Percentiles rank a stretch among this genome's conserved stretches.
Evolutionary conservation across 2,113 vertebrate species (phyloP).

Genomic region (Prinia subflava): DNA sequence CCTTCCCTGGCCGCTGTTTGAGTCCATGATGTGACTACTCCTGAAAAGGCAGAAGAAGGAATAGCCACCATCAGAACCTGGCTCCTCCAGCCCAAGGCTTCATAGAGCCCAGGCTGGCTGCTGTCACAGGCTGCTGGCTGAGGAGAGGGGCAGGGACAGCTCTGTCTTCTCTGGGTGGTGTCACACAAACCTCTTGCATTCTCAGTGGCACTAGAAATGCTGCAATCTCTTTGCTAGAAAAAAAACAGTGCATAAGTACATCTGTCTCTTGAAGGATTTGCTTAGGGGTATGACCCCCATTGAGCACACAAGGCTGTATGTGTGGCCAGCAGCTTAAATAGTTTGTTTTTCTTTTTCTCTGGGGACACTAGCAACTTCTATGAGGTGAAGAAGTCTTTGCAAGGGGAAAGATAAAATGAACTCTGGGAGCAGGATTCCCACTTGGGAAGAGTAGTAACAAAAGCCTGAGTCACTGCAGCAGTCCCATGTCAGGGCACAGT

Average conservation of each 20-base stretch:
- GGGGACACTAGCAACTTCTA: not conserved
- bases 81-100: not conserved
- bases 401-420: not conserved
- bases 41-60: not conserved
- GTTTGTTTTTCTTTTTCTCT: not conserved
- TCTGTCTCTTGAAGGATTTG: not conserved
- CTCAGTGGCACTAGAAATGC: not conserved
- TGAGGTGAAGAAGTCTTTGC: not conserved
- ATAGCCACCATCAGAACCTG: not conserved
- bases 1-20: not conserved
- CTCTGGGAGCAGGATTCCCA: not conserved
- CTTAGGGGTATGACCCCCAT: not conserved
- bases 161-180: not conserved
- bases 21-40: accelerated
- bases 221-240: not conserved
- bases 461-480: not conserved
- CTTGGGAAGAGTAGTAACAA: not conserved
- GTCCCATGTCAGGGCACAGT: not conserved
- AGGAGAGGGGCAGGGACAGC: not conserved
- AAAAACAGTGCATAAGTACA: accelerated
- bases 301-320: not conserved
- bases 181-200: not conserved
- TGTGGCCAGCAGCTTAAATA: not conserved
- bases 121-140: not conserved
- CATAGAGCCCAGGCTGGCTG: accelerated